A percentile compares a stretch with the other conserved stretches of the same genome.
Conservation (phyloP, 2,797 vertebrate genomes). For the Hydrophis major region DNA sequence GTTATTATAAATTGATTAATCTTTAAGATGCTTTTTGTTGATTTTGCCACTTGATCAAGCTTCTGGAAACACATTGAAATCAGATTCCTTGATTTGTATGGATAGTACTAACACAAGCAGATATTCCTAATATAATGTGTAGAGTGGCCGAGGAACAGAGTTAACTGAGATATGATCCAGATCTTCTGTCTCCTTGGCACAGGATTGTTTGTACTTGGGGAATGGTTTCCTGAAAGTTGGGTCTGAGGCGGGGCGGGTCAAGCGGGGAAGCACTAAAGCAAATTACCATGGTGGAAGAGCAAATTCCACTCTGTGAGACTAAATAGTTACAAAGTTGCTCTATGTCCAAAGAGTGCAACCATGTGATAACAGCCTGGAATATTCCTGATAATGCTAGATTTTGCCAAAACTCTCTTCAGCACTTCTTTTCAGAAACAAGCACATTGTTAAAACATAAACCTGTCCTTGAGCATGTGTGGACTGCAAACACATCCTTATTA, state of each 20-base stretch:
- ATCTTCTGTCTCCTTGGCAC: not conserved
- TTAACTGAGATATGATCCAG: not conserved
- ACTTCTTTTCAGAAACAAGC: not conserved
- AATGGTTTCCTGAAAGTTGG: not conserved
- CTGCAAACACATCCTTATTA: not conserved
- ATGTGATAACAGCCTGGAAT: not conserved
- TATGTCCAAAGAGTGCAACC: not conserved
- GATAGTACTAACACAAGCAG: not conserved
- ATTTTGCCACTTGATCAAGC: not conserved
- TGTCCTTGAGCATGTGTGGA: not conserved
- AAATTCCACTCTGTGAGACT: slow-evolving; percentile 20
- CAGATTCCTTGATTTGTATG: not conserved
- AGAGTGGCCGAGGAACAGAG: not conserved
- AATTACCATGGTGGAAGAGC: slow-evolving; percentile 33
- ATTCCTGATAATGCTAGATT: not conserved
- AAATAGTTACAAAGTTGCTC: slow-evolving; percentile 31
- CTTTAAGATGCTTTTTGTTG: not conserved
- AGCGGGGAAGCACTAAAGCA: slow-evolving; percentile 32
- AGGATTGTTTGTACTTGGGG: not conserved
- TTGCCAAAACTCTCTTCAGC: not conserved
- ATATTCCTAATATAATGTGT: not conserved
- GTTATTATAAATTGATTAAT: not conserved
- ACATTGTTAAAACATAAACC: not conserved
- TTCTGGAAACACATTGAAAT: not conserved
- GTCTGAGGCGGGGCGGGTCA: not conserved